Conservation (phyloP, 2,113 vertebrate genomes). For the Clupea harengus region DNA sequence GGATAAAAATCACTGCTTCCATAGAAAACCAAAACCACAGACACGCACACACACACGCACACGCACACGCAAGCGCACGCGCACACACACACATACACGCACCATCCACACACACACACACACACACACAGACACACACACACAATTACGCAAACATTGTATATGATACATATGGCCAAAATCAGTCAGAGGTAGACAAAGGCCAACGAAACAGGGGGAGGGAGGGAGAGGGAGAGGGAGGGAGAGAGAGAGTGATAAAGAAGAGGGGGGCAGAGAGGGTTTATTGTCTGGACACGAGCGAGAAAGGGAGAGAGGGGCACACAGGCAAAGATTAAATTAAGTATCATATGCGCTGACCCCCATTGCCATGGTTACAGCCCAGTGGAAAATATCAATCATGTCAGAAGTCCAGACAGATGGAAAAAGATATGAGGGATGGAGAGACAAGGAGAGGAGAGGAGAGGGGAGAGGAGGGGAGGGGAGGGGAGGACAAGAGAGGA, state of each 20-base stretch:
- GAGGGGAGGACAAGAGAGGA: no score
- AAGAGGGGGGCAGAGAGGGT: background rate
- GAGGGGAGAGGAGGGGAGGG: background rate
- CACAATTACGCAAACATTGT: background rate
- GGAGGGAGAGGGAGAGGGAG: background rate
- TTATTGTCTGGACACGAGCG: background rate
- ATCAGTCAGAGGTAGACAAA: no score
- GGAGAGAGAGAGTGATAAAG: background rate
- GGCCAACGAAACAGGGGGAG: no score
- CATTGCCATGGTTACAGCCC: slow-evolving; percentile 8
- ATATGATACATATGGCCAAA: background rate
- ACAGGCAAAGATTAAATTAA: slow-evolving; percentile 1
- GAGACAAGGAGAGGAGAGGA: background rate
- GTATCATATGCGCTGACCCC: slow-evolving; percentile 8
- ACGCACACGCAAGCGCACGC: background rate
- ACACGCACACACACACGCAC: background rate
- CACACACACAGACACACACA: no score
- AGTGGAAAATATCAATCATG: slow-evolving; percentile 11
- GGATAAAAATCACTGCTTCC: background rate
- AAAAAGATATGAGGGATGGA: background rate
- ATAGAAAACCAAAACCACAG: background rate
- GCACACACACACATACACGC: background rate
- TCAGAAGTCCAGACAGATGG: slow-evolving; percentile 2
- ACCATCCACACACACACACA: background rate
- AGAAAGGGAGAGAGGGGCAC: background rate